Evolutionary conservation across 2,888 invertebrate species (phyloP).

Genomic region (Papilio elwesi): DNA sequence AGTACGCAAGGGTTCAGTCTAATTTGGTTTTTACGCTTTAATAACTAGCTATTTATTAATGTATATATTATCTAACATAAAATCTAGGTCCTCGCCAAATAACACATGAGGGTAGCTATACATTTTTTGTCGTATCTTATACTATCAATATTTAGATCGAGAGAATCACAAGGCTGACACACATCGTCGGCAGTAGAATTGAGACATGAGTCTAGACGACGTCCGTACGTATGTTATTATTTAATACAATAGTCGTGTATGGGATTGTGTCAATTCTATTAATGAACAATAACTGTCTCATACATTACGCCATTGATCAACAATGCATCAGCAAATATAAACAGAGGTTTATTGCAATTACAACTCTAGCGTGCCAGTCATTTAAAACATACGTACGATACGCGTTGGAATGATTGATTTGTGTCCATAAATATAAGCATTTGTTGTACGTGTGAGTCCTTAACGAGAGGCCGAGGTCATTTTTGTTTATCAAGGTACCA

Average conservation of each 20-base stretch:
- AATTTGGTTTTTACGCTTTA: too few relatives aligned
- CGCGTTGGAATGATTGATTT: conserved; percentile 8
- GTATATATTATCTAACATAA: too few relatives aligned
- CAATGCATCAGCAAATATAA: conserved; percentile 15
- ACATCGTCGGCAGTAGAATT: neutral
- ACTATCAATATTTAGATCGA: conserved; percentile 3
- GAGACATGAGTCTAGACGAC: conserved; percentile 10
- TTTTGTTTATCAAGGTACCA: conserved; percentile 55
- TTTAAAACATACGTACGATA: conserved; percentile 6
- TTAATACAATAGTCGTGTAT: conserved; percentile 11
- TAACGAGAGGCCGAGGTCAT: conserved; percentile 56
- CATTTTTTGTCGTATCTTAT: too few relatives aligned
- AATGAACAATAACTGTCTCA: conserved; percentile 11
- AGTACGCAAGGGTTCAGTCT: too few relatives aligned
- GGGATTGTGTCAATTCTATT: conserved; percentile 9
- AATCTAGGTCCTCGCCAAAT: too few relatives aligned
- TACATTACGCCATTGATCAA: conserved; percentile 5
- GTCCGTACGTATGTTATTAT: conserved; percentile 15
- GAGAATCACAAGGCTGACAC: conserved; percentile 5
- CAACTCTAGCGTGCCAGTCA: conserved; percentile 1
- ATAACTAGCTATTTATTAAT: too few relatives aligned
- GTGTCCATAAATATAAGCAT: neutral
- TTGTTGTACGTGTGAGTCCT: conserved; percentile 20
- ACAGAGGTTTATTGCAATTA: neutral
- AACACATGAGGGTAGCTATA: too few relatives aligned